Base-by-base conservation (phyloP, 2,888 invertebrate genomes). In the Scrobipalpa atriplicella region DNA sequence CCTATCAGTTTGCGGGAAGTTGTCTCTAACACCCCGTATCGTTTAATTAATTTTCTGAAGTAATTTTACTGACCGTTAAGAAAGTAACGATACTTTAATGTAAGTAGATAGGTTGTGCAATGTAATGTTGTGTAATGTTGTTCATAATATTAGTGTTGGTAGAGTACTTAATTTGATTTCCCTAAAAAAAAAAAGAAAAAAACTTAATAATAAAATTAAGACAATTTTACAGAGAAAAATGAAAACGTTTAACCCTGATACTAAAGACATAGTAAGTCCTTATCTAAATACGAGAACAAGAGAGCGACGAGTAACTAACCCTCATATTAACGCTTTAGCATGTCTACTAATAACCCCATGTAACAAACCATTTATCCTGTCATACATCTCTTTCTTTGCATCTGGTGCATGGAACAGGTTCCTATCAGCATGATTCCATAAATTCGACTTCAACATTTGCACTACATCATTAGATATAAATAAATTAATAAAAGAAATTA, bases 311-410 rank as follows among this genome's bases (percentile, higher is more conserved):
- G 74, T 81, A 80, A 90, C 87, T 87, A 87, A 87, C 83, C 82
- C 82, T 86, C 90, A 90, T 87, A 90, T 80, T 90, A 90, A 91
- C 76, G 90, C 91, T 89, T 84, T 71, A 36, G 89, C 86, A 87
- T 83, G 85, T 72, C 68, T 75, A 84, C 76, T 86, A 81, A 82
- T 70, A 61, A 58, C 52, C 47, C 56, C 70, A 72, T 38, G 52
- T 72, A 72, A 73, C 68, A 70, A 58, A 16, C n/a, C 58, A 58
- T 58, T 13, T 16, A 5, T 38, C 36, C n/a, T 38, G 8, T 54
- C 54, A 54, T 54, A 54, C 18, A 21, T 54, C n/a, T 56, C 13
- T 13, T 54, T 52, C 16, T 58, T 41, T 39, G 38, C 39, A 52
- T 43, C 18, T 64, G 21, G 54, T 19, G 54, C 54, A 54, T 54